phyloP scores from a whole-genome alignment of 2,113 vertebrate species.

The Rhynchomys soricoides region DNA sequence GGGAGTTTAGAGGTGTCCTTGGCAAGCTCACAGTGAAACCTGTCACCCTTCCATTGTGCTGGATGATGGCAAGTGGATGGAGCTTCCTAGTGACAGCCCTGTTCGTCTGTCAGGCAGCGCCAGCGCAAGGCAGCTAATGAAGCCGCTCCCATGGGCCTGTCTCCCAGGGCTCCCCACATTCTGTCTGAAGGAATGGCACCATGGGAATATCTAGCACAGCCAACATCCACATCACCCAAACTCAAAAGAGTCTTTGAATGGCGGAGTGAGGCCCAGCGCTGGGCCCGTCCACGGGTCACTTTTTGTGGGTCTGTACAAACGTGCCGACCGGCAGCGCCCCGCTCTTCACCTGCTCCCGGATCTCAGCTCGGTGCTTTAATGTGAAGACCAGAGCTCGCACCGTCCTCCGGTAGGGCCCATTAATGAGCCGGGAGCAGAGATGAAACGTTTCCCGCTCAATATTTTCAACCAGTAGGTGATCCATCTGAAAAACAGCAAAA shows the following conservation, averaged over 20 bases:
- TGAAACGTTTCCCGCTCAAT: slow-evolving; percentile 97
- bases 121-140: slow-evolving; percentile 37
- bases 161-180: slow-evolving; percentile 25
- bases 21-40: slow-evolving; percentile 70
- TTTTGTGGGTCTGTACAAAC: slow-evolving; percentile 93
- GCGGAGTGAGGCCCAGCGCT: slow-evolving; percentile 48
- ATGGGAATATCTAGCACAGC: slow-evolving; percentile 66
- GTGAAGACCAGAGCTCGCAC: slow-evolving; percentile 95
- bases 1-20: slow-evolving; percentile 77
- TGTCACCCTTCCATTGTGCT: slow-evolving; percentile 66
- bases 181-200: slow-evolving; percentile 66
- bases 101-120: not conserved
- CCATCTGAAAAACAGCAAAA: slow-evolving; percentile 90
- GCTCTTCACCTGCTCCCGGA: slow-evolving; percentile 89
- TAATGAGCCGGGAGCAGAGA: slow-evolving; percentile 93
- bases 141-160: slow-evolving; percentile 53
- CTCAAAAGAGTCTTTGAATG: slow-evolving; percentile 72
- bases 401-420: slow-evolving; percentile 91
- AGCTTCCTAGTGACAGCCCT: slow-evolving; percentile 55
- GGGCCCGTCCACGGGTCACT: slow-evolving; percentile 83
- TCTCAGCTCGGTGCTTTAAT: slow-evolving; percentile 93
- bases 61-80: slow-evolving; percentile 65
- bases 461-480: slow-evolving; percentile 94
- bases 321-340: slow-evolving; percentile 86
- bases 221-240: slow-evolving; percentile 56